phyloP scores from a whole-genome alignment of 1,140 invertebrate species.

The Zaprionus vittiger region DNA sequence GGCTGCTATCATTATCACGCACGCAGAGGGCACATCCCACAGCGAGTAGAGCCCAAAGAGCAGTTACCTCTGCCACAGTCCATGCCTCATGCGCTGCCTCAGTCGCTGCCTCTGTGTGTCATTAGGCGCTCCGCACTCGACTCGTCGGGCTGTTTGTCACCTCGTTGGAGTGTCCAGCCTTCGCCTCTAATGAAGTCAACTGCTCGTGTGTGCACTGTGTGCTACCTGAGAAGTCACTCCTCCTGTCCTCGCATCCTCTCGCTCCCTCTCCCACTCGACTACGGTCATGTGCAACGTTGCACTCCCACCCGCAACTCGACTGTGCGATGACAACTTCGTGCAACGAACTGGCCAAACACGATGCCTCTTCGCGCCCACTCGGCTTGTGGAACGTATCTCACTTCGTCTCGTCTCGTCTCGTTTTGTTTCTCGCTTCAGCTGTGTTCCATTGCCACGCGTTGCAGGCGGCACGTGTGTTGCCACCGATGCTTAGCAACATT shows the following conservation, averaged over 20 bases:
- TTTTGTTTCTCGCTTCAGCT: constrained; percentile 12
- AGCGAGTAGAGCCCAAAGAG: not conserved
- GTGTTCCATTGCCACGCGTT: constrained; percentile 50
- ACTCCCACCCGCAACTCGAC: constrained; percentile 7
- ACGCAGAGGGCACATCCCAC: constrained; percentile 29
- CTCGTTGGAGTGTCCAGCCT: constrained; percentile 68
- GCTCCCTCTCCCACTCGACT: not conserved
- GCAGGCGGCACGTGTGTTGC: constrained; percentile 51
- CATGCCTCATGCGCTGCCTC: not conserved
- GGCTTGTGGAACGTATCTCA: constrained; percentile 63
- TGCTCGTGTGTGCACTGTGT: constrained; percentile 31
- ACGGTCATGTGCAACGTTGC: constrained; percentile 33
- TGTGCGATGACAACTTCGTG: constrained; percentile 31
- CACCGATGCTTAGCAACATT: constrained; percentile 45
- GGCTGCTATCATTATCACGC: constrained; percentile 73
- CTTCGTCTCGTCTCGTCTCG: constrained; percentile 30
- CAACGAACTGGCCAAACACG: constrained; percentile 8
- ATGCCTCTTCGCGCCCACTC: constrained; percentile 12
- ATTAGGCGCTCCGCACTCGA: constrained; percentile 62
- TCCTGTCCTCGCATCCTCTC: not conserved
- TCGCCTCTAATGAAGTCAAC: constrained; percentile 75
- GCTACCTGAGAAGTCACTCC: constrained; percentile 58
- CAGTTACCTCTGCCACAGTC: not conserved
- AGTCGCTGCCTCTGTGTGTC: constrained; percentile 39
- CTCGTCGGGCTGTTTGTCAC: constrained; percentile 54